These are phyloP conservation scores for Nymphalis polychloros DNA, from an alignment of 2,888 invertebrate genomes.

Conservation along the genomic window DNA sequence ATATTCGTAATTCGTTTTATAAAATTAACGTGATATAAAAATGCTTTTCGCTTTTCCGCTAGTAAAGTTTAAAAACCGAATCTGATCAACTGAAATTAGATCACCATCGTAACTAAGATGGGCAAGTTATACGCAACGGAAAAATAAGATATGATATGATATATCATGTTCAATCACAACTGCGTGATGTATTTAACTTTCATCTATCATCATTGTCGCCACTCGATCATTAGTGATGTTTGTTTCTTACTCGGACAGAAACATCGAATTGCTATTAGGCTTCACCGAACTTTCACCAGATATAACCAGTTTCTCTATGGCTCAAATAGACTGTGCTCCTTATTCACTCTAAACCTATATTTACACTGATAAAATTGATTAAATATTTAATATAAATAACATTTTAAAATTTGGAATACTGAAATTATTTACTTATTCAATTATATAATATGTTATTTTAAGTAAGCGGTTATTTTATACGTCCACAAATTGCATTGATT, in stretches of 20 bases:
- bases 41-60: neutral
- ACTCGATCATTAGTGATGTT: conserved; percentile 78
- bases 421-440: no score
- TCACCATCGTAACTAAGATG: conserved; percentile 18
- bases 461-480: no score
- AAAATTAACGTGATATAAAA: no score
- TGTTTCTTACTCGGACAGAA: conserved; percentile 68
- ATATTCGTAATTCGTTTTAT: no score
- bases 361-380: no score
- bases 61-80: neutral
- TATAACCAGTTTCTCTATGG: neutral
- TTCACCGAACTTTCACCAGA: conserved; percentile 51
- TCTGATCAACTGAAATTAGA: neutral
- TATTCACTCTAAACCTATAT: neutral
- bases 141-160: conserved; percentile 45
- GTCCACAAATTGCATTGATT: no score
- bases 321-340: neutral
- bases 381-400: no score
- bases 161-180: conserved; percentile 53
- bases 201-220: conserved; percentile 77
- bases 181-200: conserved; percentile 72
- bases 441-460: no score
- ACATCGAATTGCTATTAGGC: conserved; percentile 77
- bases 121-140: conserved; percentile 38
- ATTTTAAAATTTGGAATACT: no score